These are phyloP conservation scores for Venustaconcha ellipsiformis DNA, from an alignment of 1,140 invertebrate species.

Conservation along the genomic window DNA sequence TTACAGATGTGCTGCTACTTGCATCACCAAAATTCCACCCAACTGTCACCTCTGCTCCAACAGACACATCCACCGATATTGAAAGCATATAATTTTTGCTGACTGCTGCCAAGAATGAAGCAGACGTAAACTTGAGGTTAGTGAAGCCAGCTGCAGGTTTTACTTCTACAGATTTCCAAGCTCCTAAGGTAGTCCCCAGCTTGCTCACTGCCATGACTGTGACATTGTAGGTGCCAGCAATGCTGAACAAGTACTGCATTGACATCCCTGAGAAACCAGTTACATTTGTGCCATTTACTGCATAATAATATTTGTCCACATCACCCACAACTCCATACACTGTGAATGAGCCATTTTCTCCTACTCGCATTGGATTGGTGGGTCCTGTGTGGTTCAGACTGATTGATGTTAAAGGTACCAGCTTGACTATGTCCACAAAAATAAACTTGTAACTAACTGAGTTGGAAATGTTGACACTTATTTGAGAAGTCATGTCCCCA, in stretches of 20 bases:
- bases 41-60: constrained; percentile 26
- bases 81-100: constrained; percentile 1
- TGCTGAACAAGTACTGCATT: background rate
- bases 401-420: background rate
- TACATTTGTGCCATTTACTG: background rate
- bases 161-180: constrained; percentile 9
- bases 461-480: constrained; percentile 12
- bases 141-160: constrained; percentile 19
- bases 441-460: constrained; percentile 14
- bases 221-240: constrained; percentile 15
- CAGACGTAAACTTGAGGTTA: constrained; percentile 12
- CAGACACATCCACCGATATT: constrained; percentile 5
- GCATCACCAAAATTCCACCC: constrained; percentile 33
- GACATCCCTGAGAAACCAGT: background rate
- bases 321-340: constrained; percentile 11
- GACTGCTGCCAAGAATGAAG: constrained; percentile 12
- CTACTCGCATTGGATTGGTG: background rate
- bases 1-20: constrained; percentile 6
- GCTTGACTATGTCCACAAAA: constrained; percentile 11
- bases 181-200: background rate
- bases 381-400: too few relatives aligned
- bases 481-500: background rate
- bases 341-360: background rate
- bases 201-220: constrained; percentile 3
- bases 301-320: background rate